Evolutionary conservation across 30 jellyfish, hydroid and myxozoan species (phyloP).

Genomic region (Chironex yamaguchii): DNA sequence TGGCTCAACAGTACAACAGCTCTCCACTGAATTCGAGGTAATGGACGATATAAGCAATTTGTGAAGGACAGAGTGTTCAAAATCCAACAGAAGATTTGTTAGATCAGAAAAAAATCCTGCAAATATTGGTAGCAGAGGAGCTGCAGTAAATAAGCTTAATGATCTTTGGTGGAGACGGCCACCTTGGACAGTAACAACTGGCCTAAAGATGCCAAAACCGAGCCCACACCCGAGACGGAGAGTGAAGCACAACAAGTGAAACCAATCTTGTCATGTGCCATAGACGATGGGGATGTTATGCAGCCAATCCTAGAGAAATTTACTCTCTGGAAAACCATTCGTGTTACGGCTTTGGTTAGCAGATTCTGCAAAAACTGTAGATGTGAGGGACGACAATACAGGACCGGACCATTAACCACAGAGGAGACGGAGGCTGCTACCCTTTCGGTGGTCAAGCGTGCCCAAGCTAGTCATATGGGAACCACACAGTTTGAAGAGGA

Average conservation of each 20-base stretch:
- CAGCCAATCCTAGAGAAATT: background rate
- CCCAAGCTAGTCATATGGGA: background rate
- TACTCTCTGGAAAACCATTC: conserved; percentile 11
- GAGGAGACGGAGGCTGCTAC: conserved; percentile 21
- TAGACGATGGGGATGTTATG: background rate
- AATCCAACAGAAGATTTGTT: conserved; percentile 52
- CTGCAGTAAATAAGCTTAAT: background rate
- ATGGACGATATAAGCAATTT: conserved; percentile 50
- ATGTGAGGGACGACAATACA: background rate
- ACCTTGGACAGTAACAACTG: conserved; percentile 14
- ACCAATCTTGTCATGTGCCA: conserved; percentile 9
- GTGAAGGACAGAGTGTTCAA: conserved; percentile 50
- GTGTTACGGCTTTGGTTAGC: conserved; percentile 53
- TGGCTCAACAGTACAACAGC: conserved; percentile 74
- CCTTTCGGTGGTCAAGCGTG: background rate
- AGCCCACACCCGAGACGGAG: background rate
- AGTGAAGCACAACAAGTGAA: conserved; percentile 14
- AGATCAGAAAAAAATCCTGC: conserved; percentile 48
- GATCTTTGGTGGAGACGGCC: conserved; percentile 19
- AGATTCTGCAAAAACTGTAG: conserved; percentile 45
- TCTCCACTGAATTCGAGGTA: conserved; percentile 65
- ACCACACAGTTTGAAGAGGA: conserved; percentile 18
- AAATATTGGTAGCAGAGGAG: conserved; percentile 55
- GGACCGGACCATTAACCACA: conserved; percentile 53
- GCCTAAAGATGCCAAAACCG: conserved; percentile 14